Evolutionary conservation across 2,797 vertebrate species (phyloP).

Genomic region (Leptatherina wallacei): DNA sequence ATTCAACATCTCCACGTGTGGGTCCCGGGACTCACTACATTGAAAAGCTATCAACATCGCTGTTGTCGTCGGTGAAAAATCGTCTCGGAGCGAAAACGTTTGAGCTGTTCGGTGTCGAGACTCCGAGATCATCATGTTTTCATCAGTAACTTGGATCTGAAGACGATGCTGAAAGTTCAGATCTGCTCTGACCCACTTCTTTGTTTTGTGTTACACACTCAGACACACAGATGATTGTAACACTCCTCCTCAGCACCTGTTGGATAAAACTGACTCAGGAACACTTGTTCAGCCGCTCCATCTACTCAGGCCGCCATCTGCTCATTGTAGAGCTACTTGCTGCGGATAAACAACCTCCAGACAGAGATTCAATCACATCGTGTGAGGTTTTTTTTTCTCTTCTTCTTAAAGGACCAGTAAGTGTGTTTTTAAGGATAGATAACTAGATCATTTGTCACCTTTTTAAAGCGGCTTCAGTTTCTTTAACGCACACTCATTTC

Average conservation of each 20-base stretch:
- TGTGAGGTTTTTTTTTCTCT: neutral
- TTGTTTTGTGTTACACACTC: neutral
- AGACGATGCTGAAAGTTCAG: neutral
- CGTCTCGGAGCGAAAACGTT: neutral
- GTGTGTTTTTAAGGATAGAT: neutral
- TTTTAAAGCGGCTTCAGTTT: too few species aligned
- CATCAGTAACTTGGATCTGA: neutral
- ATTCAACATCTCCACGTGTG: too few species aligned
- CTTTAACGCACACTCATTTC: too few species aligned
- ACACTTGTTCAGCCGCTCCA: neutral
- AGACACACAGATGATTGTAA: neutral
- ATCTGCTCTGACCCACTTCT: neutral
- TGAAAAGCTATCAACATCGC: too few species aligned
- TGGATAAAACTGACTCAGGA: neutral
- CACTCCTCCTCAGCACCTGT: neutral
- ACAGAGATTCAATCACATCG: neutral
- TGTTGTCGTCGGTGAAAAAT: too few species aligned
- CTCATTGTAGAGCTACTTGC: neutral
- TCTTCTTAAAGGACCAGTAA: neutral
- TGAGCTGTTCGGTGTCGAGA: neutral
- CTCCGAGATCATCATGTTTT: neutral
- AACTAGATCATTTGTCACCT: neutral
- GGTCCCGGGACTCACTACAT: too few species aligned
- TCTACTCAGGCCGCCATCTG: neutral
- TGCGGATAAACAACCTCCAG: neutral